phyloP scores from a whole-genome alignment of 2,888 invertebrate species.

The Carpatolechia fugitivella region DNA sequence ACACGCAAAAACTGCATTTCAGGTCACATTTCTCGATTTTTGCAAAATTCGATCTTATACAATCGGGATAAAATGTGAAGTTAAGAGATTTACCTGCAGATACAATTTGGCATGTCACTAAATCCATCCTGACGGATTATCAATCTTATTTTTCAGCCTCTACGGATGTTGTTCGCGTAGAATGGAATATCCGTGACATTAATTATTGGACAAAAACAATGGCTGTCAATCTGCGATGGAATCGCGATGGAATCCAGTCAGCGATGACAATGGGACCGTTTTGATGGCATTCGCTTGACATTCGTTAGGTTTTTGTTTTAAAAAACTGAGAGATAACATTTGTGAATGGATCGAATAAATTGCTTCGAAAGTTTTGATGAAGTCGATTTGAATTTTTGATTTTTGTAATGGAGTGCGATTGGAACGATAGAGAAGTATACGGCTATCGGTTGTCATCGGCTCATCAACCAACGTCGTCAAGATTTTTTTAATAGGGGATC shows the following conservation, averaged over 20 bases:
- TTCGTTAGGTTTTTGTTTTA: conserved; percentile 11
- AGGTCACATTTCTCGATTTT: not conserved
- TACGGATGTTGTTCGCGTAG: conserved; percentile 3
- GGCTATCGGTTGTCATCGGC: not conserved
- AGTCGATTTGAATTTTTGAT: not conserved
- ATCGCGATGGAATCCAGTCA: conserved; percentile 13
- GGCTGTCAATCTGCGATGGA: conserved; percentile 15
- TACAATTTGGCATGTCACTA: conserved; percentile 1
- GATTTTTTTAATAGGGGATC: too few relatives aligned
- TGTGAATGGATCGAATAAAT: not conserved
- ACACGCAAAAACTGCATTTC: conserved; percentile 1
- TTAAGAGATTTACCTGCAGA: not conserved
- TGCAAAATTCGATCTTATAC: not conserved
- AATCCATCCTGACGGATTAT: conserved; percentile 15
- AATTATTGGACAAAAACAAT: conserved; percentile 17
- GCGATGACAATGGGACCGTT: conserved; percentile 20
- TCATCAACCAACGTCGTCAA: not conserved
- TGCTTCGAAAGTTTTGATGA: conserved; percentile 2
- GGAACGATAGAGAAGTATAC: not conserved
- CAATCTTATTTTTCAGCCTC: conserved; percentile 5
- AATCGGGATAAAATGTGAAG: not conserved
- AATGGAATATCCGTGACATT: conserved; percentile 13
- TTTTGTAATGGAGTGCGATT: not conserved
- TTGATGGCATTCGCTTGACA: conserved; percentile 14
- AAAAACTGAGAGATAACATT: conserved; percentile 5